Evolutionary conservation across 2,797 vertebrate species (phyloP).

Genomic region (Cynopterus sphinx): DNA sequence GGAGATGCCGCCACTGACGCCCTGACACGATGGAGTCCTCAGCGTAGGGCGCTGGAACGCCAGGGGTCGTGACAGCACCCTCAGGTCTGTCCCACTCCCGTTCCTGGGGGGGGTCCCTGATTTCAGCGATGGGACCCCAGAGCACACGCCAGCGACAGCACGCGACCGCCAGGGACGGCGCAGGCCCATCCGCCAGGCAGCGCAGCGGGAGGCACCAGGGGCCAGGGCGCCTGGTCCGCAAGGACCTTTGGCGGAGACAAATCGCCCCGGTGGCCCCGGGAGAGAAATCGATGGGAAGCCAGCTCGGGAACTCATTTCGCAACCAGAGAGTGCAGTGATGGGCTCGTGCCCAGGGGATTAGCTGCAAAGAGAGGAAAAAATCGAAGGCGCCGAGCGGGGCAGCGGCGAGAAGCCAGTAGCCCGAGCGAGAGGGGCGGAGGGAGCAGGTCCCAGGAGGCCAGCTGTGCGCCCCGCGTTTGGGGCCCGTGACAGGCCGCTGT

Average conservation of each 20-base stretch:
- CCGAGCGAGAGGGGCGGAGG: not conserved
- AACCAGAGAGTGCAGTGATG: not conserved
- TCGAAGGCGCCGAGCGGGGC: not conserved
- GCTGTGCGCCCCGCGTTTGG: not conserved
- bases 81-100: not conserved
- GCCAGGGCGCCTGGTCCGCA: not conserved
- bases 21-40: not conserved
- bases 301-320: not conserved
- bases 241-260: not conserved
- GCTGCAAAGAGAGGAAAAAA: not conserved
- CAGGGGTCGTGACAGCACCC: not conserved
- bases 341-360: not conserved
- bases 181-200: accelerated
- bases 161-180: accelerated
- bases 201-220: not conserved
- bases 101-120: not conserved
- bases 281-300: not conserved
- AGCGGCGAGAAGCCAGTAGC: not conserved
- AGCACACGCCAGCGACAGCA: not conserved
- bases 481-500: not conserved
- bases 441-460: not conserved
- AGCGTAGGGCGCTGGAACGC: accelerated
- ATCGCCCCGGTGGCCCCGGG: not conserved
- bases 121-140: not conserved
- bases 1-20: not conserved